These are phyloP conservation scores for Crenichthys baileyi DNA, from an alignment of 2,797 vertebrate species.

Conservation along the genomic window DNA sequence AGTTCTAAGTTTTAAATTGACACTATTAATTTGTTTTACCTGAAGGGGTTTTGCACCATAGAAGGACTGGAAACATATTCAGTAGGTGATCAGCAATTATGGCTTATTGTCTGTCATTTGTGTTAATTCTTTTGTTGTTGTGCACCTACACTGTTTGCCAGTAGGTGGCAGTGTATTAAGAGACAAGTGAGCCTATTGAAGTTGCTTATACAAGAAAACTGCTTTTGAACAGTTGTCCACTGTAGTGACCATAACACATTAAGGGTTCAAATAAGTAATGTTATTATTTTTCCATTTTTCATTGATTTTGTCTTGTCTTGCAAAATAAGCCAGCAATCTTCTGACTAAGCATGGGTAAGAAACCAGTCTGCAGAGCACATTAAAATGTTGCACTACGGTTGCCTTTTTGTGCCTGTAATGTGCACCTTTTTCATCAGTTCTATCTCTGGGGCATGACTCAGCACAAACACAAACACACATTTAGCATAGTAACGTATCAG, in stretches of 20 bases:
- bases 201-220: too few species aligned
- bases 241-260: not conserved
- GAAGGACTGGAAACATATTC: too few species aligned
- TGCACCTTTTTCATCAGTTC: conserved; percentile 44
- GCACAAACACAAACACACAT: conserved; percentile 52
- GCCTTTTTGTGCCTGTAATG: conserved; percentile 18
- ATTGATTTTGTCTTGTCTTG: not conserved
- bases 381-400: conserved; percentile 1
- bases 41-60: too few species aligned
- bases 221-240: not conserved
- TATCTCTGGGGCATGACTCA: conserved; percentile 59
- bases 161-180: too few species aligned
- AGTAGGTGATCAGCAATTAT: too few species aligned
- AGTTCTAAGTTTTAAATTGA: too few species aligned
- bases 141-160: too few species aligned
- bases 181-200: too few species aligned
- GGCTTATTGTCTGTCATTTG: too few species aligned
- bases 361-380: conserved; percentile 5
- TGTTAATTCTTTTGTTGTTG: too few species aligned
- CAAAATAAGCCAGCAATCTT: not conserved
- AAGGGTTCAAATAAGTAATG: not conserved
- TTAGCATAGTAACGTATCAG: conserved; percentile 43
- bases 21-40: too few species aligned
- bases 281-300: not conserved
- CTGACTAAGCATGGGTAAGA: not conserved